Conservation (phyloP, 2,797 vertebrate species). For the Hozukius guyotensis region DNA sequence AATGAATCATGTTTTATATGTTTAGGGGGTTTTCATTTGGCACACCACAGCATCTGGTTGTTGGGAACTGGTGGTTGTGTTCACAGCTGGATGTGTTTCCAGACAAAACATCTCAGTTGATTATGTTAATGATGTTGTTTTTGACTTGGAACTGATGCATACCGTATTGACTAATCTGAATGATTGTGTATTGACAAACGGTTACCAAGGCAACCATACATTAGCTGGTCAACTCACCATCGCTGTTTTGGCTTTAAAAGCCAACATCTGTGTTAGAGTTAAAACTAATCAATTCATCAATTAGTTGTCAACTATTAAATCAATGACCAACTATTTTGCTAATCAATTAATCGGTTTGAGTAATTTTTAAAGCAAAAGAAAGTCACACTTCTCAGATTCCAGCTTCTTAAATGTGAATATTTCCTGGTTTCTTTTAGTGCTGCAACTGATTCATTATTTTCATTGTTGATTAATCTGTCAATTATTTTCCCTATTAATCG, state of each 20-base stretch:
- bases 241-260: not conserved
- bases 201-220: not conserved
- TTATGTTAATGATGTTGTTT: constrained; percentile 15
- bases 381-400: no score
- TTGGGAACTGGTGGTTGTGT: constrained; percentile 30
- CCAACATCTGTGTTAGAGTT: not conserved
- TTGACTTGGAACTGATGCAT: not conserved
- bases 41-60: constrained; percentile 11
- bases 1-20: constrained; percentile 34
- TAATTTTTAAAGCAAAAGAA: no score
- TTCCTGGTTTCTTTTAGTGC: no score
- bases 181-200: not conserved
- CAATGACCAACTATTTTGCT: no score
- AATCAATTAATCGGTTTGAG: no score
- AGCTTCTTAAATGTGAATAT: no score
- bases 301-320: no score
- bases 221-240: not conserved
- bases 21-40: not conserved
- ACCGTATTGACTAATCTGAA: constrained; percentile 3
- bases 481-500: no score
- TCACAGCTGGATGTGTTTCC: constrained; percentile 39
- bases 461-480: no score
- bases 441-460: no score
- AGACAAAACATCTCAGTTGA: constrained; percentile 12
- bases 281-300: no score